Conservation (phyloP, 2,113 vertebrate species). For the Microcebus jonahi region DNA sequence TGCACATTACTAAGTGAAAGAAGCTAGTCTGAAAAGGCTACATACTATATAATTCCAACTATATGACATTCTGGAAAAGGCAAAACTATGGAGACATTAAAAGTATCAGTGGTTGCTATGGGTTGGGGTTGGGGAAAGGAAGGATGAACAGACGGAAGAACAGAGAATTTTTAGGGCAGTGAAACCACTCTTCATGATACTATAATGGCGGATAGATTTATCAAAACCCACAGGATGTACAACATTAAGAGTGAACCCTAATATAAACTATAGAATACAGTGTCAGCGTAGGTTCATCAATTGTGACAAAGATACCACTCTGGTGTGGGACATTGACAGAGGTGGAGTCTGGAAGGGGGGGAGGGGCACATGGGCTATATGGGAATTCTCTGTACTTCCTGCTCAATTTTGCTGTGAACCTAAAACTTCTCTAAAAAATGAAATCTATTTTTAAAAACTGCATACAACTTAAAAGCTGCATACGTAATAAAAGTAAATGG, state of each 20-base stretch:
- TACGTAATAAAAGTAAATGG: background rate
- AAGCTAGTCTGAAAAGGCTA: background rate
- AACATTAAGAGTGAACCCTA: background rate
- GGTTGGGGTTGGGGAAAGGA: background rate
- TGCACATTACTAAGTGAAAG: background rate
- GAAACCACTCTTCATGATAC: background rate
- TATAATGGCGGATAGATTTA: background rate
- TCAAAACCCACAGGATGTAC: background rate
- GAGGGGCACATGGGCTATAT: background rate
- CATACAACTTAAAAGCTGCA: background rate
- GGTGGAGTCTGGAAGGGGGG: background rate
- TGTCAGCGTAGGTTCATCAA: background rate
- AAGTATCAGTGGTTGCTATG: background rate
- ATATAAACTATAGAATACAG: background rate
- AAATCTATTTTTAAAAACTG: background rate
- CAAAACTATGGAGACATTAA: background rate
- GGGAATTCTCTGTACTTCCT: background rate
- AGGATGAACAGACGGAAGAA: background rate
- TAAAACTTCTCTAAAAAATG: background rate
- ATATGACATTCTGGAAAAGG: background rate
- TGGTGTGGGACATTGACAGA: too few relatives aligned
- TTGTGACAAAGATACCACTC: background rate
- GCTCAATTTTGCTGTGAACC: background rate
- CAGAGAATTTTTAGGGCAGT: background rate
- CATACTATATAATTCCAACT: background rate